Conservation (phyloP, 2,797 vertebrate species). For the Poecilia wingei region DNA sequence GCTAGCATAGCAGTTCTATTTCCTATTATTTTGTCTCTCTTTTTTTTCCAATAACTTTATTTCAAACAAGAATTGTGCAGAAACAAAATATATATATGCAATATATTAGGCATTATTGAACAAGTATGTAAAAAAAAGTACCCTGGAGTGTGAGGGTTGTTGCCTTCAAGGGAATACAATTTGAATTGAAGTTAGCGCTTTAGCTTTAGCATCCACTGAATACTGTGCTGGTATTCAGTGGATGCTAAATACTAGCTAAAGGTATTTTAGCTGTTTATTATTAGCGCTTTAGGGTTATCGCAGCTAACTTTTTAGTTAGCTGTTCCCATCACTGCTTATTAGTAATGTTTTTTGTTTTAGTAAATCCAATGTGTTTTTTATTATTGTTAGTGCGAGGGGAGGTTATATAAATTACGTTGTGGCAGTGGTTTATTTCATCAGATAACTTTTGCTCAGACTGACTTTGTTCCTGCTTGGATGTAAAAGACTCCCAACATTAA, state of each 20-base stretch:
- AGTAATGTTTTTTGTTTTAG: neutral
- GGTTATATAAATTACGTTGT: neutral
- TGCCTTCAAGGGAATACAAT: neutral
- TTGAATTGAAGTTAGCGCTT: neutral
- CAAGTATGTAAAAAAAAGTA: no score
- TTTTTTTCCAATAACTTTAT: neutral
- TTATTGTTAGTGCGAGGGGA: neutral
- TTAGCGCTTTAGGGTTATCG: neutral
- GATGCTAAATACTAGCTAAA: no score
- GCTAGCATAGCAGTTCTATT: neutral
- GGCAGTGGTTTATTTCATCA: neutral
- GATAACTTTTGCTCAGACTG: neutral
- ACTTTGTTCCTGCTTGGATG: neutral
- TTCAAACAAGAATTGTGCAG: neutral
- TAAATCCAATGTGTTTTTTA: neutral
- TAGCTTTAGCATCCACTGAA: neutral
- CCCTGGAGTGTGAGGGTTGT: rapidly evolving
- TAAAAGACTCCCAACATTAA: slow-evolving; percentile 3
- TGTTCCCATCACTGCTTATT: neutral
- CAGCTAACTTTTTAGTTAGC: neutral
- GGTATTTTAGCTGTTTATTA: neutral
- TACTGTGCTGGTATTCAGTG: neutral
- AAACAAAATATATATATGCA: neutral
- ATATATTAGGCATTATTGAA: neutral
- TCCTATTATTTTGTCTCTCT: neutral